These are phyloP conservation scores for Harlomillsia oculata DNA, from an alignment of 1,140 invertebrate species.

Conservation along the genomic window DNA sequence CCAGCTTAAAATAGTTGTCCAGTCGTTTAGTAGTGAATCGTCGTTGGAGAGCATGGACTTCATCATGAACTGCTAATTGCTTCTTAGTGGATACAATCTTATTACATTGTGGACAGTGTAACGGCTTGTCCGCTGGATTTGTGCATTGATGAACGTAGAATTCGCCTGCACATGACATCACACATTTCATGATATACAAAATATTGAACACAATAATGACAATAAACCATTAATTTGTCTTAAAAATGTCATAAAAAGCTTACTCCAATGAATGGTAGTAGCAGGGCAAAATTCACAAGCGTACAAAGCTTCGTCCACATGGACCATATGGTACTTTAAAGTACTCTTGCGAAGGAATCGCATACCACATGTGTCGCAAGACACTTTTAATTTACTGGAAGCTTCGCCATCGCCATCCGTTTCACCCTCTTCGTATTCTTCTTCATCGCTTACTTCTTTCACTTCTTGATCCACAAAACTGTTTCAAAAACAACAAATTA, in stretches of 20 bases:
- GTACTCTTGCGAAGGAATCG: constrained; percentile 1
- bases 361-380: not conserved
- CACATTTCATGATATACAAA: too few species aligned
- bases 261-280: constrained; percentile 14
- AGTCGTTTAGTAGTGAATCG: constrained; percentile 17
- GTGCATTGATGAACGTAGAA: constrained; percentile 19
- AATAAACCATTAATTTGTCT: too few species aligned
- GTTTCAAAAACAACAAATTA: constrained; percentile 32
- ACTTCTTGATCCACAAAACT: constrained; percentile 20
- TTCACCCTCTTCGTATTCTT: constrained; percentile 1
- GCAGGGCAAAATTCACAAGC: constrained; percentile 20
- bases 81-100: constrained; percentile 23
- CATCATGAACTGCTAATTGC: constrained; percentile 17
- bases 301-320: constrained; percentile 21
- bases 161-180: too few species aligned
- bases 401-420: not conserved
- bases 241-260: too few species aligned
- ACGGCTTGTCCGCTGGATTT: not conserved
- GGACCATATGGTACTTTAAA: constrained; percentile 6
- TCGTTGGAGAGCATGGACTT: constrained; percentile 19
- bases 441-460: not conserved
- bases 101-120: constrained; percentile 17
- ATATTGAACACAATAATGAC: too few species aligned
- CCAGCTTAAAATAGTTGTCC: constrained; percentile 12
- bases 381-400: not conserved